Conservation (phyloP, 2,797 vertebrate species). For the Anableps anableps region DNA sequence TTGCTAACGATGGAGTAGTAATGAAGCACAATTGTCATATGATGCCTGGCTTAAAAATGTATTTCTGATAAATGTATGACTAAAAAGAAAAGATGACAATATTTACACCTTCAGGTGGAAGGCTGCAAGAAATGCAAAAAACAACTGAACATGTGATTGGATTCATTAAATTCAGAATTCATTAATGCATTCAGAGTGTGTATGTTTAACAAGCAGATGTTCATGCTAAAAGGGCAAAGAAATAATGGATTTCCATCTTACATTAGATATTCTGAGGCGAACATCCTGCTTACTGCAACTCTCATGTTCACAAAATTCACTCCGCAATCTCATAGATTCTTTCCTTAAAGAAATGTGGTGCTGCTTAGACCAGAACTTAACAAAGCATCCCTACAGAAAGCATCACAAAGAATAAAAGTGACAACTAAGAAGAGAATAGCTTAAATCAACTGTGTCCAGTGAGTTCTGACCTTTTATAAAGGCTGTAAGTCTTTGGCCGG, state of each 20-base stretch:
- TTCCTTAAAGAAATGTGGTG: neutral
- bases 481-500: neutral
- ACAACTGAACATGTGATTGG: neutral
- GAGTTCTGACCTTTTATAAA: neutral
- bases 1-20: conserved; percentile 5
- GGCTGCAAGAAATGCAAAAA: neutral
- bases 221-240: neutral
- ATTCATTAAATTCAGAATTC: neutral
- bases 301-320: neutral
- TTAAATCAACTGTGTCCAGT: conserved; percentile 13
- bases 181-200: neutral
- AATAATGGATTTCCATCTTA: neutral
- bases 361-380: conserved; percentile 2
- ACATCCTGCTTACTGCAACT: neutral
- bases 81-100: neutral
- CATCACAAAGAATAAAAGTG: neutral
- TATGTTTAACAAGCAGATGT: conserved; percentile 2
- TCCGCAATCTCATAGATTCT: neutral
- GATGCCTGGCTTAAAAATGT: neutral
- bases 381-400: neutral
- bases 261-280: neutral
- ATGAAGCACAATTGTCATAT: neutral
- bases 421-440: conserved; percentile 4
- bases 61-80: neutral
- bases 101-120: neutral